phyloP scores from a whole-genome alignment of 2,113 vertebrate species.

The Typhlomys cinereus region DNA sequence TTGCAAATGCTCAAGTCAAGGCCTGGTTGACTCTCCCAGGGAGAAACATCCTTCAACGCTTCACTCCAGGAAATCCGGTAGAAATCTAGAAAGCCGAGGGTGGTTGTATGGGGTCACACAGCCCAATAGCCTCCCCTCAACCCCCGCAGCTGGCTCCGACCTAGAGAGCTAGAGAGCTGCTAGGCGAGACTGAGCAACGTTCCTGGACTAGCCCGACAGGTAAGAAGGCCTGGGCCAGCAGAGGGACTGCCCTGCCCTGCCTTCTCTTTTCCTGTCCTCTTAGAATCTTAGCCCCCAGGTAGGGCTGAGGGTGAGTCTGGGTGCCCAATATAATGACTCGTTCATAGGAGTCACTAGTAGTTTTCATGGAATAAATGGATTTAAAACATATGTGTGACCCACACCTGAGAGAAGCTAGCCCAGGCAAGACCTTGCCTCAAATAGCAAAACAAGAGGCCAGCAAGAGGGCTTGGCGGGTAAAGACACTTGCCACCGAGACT shows the following conservation, averaged over 20 bases:
- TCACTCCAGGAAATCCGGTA: not conserved
- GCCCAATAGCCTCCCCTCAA: too few species aligned
- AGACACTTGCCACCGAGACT: not conserved
- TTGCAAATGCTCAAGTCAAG: not conserved
- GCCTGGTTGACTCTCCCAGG: not conserved
- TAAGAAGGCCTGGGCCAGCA: not conserved
- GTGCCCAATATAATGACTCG: not conserved
- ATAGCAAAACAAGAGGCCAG: not conserved
- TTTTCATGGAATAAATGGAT: not conserved
- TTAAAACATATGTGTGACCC: not conserved
- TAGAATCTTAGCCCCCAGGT: not conserved
- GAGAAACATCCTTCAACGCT: not conserved
- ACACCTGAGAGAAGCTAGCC: not conserved
- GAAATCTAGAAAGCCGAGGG: not conserved
- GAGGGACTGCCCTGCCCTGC: too few species aligned
- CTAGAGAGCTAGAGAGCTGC: not conserved
- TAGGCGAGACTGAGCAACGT: not conserved
- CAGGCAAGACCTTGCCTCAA: not conserved
- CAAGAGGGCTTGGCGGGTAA: not conserved
- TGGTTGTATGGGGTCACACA: not conserved
- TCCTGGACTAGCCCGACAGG: not conserved
- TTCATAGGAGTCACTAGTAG: not conserved
- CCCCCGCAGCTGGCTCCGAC: too few species aligned
- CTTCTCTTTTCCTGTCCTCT: not conserved
- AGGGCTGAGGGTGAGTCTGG: not conserved